Evolutionary conservation across 2,888 invertebrate species (phyloP), one percentile per base, ranked within the genome.

Genomic region (Junonia oenone): DNA sequence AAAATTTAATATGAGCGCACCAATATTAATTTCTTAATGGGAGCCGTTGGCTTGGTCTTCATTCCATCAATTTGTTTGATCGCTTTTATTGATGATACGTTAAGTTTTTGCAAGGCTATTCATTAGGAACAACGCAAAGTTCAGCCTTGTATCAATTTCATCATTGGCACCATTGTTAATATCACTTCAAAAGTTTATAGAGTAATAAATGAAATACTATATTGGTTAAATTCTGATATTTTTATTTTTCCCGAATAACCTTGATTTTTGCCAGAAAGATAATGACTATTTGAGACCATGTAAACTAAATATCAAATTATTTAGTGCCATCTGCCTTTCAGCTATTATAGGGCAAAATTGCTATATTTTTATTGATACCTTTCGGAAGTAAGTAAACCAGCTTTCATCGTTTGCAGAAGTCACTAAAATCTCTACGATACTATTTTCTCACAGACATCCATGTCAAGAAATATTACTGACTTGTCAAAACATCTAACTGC

Each of bases 11-110:
- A 33, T 33, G 11, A 8, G 11, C 31, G 62, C 55, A 68, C 68
- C 71, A 69, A 78, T 81, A 81, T 78, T 83, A 79, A 83, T 84
- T 80, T 75, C 78, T 76, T 83, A 83, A 81, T 77, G 76, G 75
- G 43, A 31, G 6, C 27, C 19, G 47, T 35, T 72, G 45, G 48
- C 9, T 37, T 38, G 29, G 45, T 69, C 51, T 72, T 71, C 68
- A 63, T 65, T 65, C 68, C 69, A 61, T 77, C 79, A 81, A 81
- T 81, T 81, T 76, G 67, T 69, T 76, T 81, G 77, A 84, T 81
- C 76, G 76, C 65, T 56, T 38, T 52, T 56, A 56, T 51, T 47
- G 43, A 46, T 51, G 48, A 49, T 33, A 37, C 37, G 26, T 29
- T 45, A 35, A 45, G 49, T 51, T 54, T 59, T 51, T 55, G 14